Percentiles rank a stretch among this genome's conserved stretches.
These are phyloP conservation scores for Carettochelys insculpta DNA, from an alignment of 2,113 vertebrate species.

Conservation along the genomic window DNA sequence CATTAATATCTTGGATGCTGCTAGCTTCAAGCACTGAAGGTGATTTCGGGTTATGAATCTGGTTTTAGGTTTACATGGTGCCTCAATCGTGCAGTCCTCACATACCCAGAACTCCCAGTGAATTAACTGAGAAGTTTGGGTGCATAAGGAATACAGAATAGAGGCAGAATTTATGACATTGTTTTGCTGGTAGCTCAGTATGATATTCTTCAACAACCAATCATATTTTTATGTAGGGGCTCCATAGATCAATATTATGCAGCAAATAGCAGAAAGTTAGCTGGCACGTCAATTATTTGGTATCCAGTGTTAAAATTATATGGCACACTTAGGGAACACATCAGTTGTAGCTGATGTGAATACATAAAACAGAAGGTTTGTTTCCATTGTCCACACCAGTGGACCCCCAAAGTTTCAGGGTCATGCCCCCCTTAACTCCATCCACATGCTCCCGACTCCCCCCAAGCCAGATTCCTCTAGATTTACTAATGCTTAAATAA, in stretches of 20 bases:
- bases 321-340: slow-evolving; percentile 7
- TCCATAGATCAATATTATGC: slow-evolving; percentile 3
- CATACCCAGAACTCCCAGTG: neutral
- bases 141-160: slow-evolving; percentile 13
- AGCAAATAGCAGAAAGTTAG: neutral
- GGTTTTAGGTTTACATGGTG: neutral
- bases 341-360: neutral
- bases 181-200: neutral
- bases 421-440: too few species aligned
- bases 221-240: slow-evolving; percentile 10
- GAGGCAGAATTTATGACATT: neutral
- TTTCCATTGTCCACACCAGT: neutral
- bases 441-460: too few species aligned
- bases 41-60: neutral
- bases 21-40: neutral
- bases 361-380: neutral
- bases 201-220: neutral
- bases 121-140: neutral
- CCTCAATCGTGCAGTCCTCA: neutral
- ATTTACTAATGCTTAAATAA: neutral
- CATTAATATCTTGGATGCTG: neutral
- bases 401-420: neutral
- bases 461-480: neutral
- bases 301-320: slow-evolving; percentile 31
- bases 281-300: slow-evolving; percentile 4